These are phyloP conservation scores for Acronicta alni DNA, from an alignment of 2,888 invertebrate genomes.

Conservation along the genomic window DNA sequence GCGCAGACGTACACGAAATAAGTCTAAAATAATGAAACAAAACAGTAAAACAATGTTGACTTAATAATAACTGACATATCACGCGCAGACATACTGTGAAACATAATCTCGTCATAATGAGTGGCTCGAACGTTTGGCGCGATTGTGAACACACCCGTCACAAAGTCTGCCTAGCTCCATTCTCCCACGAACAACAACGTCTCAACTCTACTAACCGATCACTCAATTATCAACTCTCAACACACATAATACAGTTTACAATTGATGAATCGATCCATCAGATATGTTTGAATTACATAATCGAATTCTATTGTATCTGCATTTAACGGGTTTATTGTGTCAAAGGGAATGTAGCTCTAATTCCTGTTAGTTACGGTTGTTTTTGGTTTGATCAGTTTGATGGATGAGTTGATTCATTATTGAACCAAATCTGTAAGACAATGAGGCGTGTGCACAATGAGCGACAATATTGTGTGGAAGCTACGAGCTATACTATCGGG, in stretches of 20 bases:
- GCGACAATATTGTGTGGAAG: constrained; percentile 72
- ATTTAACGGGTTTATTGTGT: constrained; percentile 64
- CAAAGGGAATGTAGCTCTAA: constrained; percentile 27
- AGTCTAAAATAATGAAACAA: constrained; percentile 16
- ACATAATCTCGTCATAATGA: constrained; percentile 71
- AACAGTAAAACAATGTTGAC: constrained; percentile 37
- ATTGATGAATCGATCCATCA: constrained; percentile 57
- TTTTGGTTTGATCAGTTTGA: constrained; percentile 27
- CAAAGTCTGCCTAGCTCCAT: constrained; percentile 53
- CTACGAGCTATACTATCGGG: constrained; percentile 60
- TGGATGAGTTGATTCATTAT: constrained; percentile 56
- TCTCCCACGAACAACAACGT: constrained; percentile 12
- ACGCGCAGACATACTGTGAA: constrained; percentile 53
- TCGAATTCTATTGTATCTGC: constrained; percentile 65
- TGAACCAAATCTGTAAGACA: constrained; percentile 63
- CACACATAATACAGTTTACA: constrained; percentile 56
- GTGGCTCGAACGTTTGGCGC: constrained; percentile 72
- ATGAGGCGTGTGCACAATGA: constrained; percentile 70
- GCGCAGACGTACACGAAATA: background rate
- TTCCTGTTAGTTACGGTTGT: background rate
- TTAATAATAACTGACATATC: constrained; percentile 51
- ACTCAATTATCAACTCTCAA: constrained; percentile 64
- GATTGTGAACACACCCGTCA: constrained; percentile 74
- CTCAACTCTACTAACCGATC: constrained; percentile 42
- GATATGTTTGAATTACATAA: constrained; percentile 64